A percentile compares a stretch with the other conserved stretches of the same genome.
These are phyloP conservation scores for Melanargia galathea DNA, from an alignment of 2,888 invertebrate genomes.

Conservation along the genomic window DNA sequence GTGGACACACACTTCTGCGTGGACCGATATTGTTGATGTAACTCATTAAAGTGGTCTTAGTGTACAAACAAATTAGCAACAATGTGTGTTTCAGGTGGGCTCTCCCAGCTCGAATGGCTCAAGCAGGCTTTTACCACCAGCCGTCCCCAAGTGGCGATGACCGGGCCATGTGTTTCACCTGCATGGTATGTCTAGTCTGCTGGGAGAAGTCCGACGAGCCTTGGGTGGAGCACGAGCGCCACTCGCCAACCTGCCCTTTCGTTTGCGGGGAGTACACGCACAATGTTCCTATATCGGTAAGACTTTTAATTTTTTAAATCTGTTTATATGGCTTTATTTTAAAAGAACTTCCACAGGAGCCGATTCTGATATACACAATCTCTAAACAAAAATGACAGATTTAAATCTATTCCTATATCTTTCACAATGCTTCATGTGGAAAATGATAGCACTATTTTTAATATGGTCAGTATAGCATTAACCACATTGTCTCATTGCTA, in stretches of 20 bases:
- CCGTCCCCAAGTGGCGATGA: slow-evolving; percentile 95
- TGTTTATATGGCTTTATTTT: too few species aligned
- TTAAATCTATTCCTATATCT: too few species aligned
- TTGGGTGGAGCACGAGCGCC: slow-evolving; percentile 98
- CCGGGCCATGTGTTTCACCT: slow-evolving; percentile 97
- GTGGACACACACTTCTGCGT: too few species aligned
- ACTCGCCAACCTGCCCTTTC: slow-evolving; percentile 96
- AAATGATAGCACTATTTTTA: too few species aligned
- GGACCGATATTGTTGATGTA: too few species aligned
- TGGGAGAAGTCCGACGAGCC: slow-evolving; percentile 99
- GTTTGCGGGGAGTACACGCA: slow-evolving; percentile 97
- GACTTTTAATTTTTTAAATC: slow-evolving; percentile 39
- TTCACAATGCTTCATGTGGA: too few species aligned
- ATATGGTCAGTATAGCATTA: too few species aligned
- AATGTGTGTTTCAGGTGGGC: slow-evolving; percentile 87
- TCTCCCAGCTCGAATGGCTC: slow-evolving; percentile 97
- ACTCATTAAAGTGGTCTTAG: not conserved
- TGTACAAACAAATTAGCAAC: not conserved
- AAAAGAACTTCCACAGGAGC: not conserved
- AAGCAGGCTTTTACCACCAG: slow-evolving; percentile 98
- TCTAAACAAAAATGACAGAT: too few species aligned
- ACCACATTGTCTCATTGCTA: too few species aligned
- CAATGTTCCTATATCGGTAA: slow-evolving; percentile 93
- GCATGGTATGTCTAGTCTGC: slow-evolving; percentile 96
- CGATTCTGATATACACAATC: too few species aligned